Base-by-base conservation (phyloP, 2,888 invertebrate genomes). In the Rhagophthalmus giganteus region DNA sequence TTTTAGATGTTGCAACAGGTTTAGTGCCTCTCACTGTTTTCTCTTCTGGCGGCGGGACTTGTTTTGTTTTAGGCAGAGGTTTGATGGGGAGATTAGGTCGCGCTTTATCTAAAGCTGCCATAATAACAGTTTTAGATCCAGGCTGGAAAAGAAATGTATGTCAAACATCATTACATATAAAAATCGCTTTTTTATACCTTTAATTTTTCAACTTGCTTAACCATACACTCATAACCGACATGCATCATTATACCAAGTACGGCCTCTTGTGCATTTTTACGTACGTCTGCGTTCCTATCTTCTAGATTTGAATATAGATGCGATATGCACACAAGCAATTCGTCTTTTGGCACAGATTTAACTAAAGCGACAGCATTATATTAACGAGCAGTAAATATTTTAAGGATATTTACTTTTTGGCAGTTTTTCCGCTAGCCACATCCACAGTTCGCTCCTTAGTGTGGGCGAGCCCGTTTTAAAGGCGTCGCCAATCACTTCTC, bases 191-290 rank as follows among this genome's bases (percentile, higher is more conserved):
- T 20, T 20, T 20, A 5, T 20, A 88, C 88, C 82, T 92, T 91
- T 2, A 92, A 72, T 70, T 90, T 91, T 55, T 87, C 86, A 1
- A 87, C 79, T 53, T 86, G 86, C 58, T 86, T 85, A 45, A 80
- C 77, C 87, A 93, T 89, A 6, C 79, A 64, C 38, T 90, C 90
- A 65, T 87, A 94, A 1, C 95, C 91, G 4, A 93, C 78, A 70
- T 95, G 95, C 57, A 94, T 84, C 95, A 96, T 96, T 63, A 94
- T 84, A 2, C 94, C 94, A 30, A 94, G 76, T 25, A 95, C 85
- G 28, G 93, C 90, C 69, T 95, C 95, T 42, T 87, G 87, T 1
- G 94, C 88, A 65, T 88, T 90, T 70, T 93, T 94, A 7, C 96
- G 81, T 2, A 97, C 95, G 60, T 95, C 95, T 0, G 85, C 88